Percentiles rank a stretch among this genome's conserved stretches.
These are phyloP conservation scores for Drosophila serrata DNA, from an alignment of 1,140 invertebrate genomes.

Conservation along the genomic window DNA sequence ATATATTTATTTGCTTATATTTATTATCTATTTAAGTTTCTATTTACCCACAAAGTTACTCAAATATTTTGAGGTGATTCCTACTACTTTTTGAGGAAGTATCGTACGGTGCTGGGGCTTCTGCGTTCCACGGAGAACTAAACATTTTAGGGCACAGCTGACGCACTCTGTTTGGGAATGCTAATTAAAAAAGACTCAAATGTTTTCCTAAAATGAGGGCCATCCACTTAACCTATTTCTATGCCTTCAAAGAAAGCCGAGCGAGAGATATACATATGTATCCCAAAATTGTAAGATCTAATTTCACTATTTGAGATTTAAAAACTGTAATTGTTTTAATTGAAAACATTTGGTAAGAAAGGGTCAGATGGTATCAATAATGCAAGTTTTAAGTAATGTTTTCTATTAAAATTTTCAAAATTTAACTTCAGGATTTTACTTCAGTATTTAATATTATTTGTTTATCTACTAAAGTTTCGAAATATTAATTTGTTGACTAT, in stretches of 20 bases:
- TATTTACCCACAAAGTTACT: background rate
- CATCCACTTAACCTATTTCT: conserved; percentile 11
- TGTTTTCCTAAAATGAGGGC: background rate
- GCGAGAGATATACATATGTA: background rate
- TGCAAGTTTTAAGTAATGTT: background rate
- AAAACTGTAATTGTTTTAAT: background rate
- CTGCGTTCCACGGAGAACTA: conserved; percentile 17
- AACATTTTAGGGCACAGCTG: conserved; percentile 1
- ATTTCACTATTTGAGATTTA: background rate
- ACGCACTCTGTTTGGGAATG: conserved; percentile 4
- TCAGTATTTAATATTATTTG: too few species aligned
- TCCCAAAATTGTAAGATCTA: conserved; percentile 1
- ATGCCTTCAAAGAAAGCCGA: conserved; percentile 7
- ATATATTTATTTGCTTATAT: background rate
- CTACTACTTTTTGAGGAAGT: too few species aligned
- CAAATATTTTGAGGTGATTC: background rate
- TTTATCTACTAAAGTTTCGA: background rate
- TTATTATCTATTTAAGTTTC: background rate
- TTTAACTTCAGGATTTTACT: too few species aligned
- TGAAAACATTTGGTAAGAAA: background rate
- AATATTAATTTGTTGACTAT: background rate
- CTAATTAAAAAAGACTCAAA: conserved; percentile 17
- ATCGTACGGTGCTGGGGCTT: background rate
- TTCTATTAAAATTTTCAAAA: background rate
- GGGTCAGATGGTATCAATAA: background rate